Conservation (phyloP, 1,140 invertebrate species). For the Hypothenemus hampei region DNA sequence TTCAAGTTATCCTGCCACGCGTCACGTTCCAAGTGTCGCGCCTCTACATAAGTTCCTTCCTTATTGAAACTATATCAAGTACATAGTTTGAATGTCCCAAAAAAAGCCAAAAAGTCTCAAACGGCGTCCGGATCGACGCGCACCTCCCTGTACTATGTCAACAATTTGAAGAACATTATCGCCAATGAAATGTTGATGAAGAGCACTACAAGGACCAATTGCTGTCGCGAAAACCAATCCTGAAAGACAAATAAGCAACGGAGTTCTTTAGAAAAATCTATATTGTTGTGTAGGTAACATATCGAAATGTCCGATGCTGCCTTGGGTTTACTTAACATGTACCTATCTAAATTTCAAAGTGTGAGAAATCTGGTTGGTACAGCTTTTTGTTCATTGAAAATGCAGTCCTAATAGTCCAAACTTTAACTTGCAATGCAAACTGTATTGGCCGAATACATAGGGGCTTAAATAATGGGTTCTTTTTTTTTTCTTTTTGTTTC, state of each 20-base stretch:
- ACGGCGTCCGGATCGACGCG: slow-evolving; percentile 35
- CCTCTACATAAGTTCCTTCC: background rate
- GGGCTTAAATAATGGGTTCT: too few species aligned
- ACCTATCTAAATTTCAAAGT: too few species aligned
- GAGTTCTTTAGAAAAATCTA: too few species aligned
- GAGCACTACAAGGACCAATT: slow-evolving; percentile 90
- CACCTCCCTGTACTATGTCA: slow-evolving; percentile 70
- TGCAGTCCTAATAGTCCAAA: too few species aligned
- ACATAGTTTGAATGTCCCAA: slow-evolving; percentile 10
- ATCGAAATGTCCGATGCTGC: too few species aligned
- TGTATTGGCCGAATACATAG: too few species aligned
- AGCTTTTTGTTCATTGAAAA: too few species aligned
- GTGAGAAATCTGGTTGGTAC: too few species aligned
- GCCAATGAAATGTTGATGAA: slow-evolving; percentile 95
- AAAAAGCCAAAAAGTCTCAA: slow-evolving; percentile 6
- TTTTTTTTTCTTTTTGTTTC: too few species aligned
- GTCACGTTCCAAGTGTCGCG: background rate
- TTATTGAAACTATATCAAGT: slow-evolving; percentile 3
- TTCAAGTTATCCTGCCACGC: background rate
- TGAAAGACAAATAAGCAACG: slow-evolving; percentile 56
- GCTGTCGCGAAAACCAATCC: slow-evolving; percentile 97
- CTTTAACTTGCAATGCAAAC: too few species aligned
- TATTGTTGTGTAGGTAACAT: too few species aligned
- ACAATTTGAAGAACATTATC: slow-evolving; percentile 94
- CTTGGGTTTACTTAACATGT: too few species aligned